These are phyloP conservation scores for Alcedo quadribrachys DNA, from an alignment of 2,797 vertebrate species.

Conservation along the genomic window DNA sequence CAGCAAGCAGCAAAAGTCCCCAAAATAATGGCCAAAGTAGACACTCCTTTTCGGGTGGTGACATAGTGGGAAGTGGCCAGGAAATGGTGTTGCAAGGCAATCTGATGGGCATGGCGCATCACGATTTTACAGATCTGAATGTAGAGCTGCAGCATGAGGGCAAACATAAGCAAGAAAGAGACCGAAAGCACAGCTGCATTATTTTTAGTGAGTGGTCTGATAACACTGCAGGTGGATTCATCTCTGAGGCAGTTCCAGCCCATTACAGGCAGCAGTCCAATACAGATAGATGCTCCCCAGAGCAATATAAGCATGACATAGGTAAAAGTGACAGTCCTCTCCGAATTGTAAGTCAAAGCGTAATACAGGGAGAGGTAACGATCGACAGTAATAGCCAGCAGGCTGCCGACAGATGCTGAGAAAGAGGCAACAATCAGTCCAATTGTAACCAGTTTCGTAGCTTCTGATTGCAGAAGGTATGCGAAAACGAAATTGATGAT, in stretches of 20 bases:
- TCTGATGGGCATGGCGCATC: slow-evolving; percentile 97
- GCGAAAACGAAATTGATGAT: slow-evolving; percentile 95
- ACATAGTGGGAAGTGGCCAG: slow-evolving; percentile 97
- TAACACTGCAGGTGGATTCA: slow-evolving; percentile 94
- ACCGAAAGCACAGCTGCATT: slow-evolving; percentile 93
- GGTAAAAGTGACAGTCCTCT: slow-evolving; percentile 96
- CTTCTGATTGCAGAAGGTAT: slow-evolving; percentile 93
- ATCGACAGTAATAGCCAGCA: slow-evolving; percentile 98
- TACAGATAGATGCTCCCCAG: slow-evolving; percentile 92
- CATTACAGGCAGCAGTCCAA: slow-evolving; percentile 92
- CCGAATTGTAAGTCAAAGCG: slow-evolving; percentile 96
- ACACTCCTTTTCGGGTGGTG: slow-evolving; percentile 96
- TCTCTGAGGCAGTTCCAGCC: slow-evolving; percentile 97
- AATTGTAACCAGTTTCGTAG: slow-evolving; percentile 92
- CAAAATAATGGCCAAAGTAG: slow-evolving; percentile 96
- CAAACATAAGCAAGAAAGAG: slow-evolving; percentile 96
- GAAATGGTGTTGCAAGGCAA: slow-evolving; percentile 98
- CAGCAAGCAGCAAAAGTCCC: slow-evolving; percentile 98
- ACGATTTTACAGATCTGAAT: slow-evolving; percentile 98
- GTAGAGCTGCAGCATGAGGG: slow-evolving; percentile 98
- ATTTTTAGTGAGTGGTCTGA: slow-evolving; percentile 96
- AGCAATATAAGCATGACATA: slow-evolving; percentile 95
- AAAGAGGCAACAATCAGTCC: slow-evolving; percentile 97
- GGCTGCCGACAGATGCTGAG: slow-evolving; percentile 96
- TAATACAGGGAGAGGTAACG: slow-evolving; percentile 98